Evolutionary conservation across 2,113 vertebrate genomes (phyloP), one percentile per base, ranked within the genome.

Genomic region (Nyctibius bracteatus): DNA sequence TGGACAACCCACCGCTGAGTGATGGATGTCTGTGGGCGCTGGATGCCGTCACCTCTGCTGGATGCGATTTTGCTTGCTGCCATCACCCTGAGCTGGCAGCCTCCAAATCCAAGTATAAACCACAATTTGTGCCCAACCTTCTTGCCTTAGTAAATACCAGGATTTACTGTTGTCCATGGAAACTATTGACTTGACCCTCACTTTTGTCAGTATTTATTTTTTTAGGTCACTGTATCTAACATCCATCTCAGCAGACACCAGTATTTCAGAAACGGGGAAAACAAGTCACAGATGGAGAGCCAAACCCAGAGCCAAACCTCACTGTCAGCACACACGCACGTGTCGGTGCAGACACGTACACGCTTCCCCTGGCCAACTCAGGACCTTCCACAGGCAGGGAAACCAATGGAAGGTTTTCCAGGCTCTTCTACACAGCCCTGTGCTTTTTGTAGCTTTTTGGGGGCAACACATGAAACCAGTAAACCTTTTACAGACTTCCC

Each of bases 331-430:
- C 62, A 79, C 6, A 10, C 0, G 0, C 1, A 5, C 22, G n/a
- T 39, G 19, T 39, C 63, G 46, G 27, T 9, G 13, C 31, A 59
- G 44, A 86, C 23, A 51, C 0, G 2, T 25, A 68, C 9, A 4
- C 0, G 1, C 25, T 62, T 63, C 19, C 46, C 28, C 9, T 2
- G 67, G 20, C 27, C 19, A 25, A 20, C 1, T 0, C 0, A 0
- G 49, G 54, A 49, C 59, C 55, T 83, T 51, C 63, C 8, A 4
- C 3, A 20, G 1, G 9, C 1, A 1, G 19, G 52, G 59, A 87
- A 67, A 61, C 25, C 5, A 1, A 3, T 7, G 49, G 19, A 59
- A 46, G 7, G 13, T 31, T 62, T 82, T 83, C 54, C 70, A 92
- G 54, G 10, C 31, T 85, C 86, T 65, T 58, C 35, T 46, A 61